Evolutionary conservation across 2,797 vertebrate species (phyloP), one percentile per base, ranked within the genome.

Genomic region (Acestrorhynchus altus): DNA sequence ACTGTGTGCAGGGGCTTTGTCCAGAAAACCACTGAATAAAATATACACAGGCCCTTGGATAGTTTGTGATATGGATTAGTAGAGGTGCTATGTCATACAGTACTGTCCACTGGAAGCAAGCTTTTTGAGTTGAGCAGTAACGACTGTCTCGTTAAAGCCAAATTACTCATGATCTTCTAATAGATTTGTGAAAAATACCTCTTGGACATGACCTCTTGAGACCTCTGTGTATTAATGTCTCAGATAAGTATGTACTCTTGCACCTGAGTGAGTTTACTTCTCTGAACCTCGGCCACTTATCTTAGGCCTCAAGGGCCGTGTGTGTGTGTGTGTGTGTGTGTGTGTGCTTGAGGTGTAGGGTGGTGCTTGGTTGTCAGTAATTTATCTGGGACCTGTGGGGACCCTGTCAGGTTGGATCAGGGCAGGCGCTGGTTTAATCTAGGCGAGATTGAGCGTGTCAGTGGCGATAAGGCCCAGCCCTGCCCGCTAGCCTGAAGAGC

Each of bases 371-470:
- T 78, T 85, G 86, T 84, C 83, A 76, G 83, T 86, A 83, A 90
- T 88, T 87, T 85, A 86, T 86, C 80, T 77, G 80, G 63, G 76
- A 83, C 83, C 83, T 84, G 76, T 77, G 68, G 80, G 83, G 84
- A 82, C 83, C 76, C 63, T 85, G 86, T 84, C 84, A 76, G 83
- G 76, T 73, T 78, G 83, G 76, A 77, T 84, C 79, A 84, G 84
- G 80, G 85, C 84, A 85, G 87, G 88, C 74, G 80, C 86, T 86
- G 90, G 90, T 88, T 89, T 91, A 89, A 91, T 92, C 90, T 91
- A 82, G 84, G 86, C 76, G 87, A 91, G 90, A 91, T 90, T 90
- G 90, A 90, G 90, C 87, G 78, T 91, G 90, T 90, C 91, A 88
- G 86, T 74, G 71, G 81, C 42, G 89, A 92, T 92, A 92, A 92